A percentile compares a stretch with the other conserved stretches of the same genome.
Conservation (phyloP, 1,140 invertebrate genomes). For the Tribolium castaneum region DNA sequence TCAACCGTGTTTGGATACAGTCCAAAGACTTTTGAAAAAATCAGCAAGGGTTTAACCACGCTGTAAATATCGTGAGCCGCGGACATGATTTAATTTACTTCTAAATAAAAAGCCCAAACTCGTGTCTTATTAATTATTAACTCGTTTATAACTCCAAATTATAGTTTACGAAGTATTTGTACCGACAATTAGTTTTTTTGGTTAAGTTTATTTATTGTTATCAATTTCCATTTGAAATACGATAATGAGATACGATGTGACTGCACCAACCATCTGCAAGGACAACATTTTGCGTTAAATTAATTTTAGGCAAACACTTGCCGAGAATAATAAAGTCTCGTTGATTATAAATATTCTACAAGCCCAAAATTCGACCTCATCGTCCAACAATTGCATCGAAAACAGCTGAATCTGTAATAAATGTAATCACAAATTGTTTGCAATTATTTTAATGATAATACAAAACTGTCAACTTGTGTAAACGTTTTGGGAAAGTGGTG, state of each 20-base stretch:
- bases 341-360: not conserved
- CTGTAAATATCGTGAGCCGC: not conserved
- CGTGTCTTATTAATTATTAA: not conserved
- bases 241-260: constrained; percentile 21
- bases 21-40: constrained; percentile 13
- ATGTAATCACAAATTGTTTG: not conserved
- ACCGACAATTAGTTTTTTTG: not conserved
- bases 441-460: not conserved
- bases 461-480: not conserved
- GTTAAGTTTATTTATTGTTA: not conserved
- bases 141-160: not conserved
- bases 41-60: not conserved
- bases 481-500: not conserved
- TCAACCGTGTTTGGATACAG: not conserved
- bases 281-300: not conserved
- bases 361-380: not conserved
- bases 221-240: constrained; percentile 3
- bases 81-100: not conserved
- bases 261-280: constrained; percentile 17
- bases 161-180: not conserved
- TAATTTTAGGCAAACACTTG: not conserved
- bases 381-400: constrained; percentile 7
- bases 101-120: not conserved
- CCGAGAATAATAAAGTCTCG: constrained; percentile 23
- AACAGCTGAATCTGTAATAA: constrained; percentile 13